phyloP scores from a whole-genome alignment of 2,797 vertebrate genomes.

The Pseudomugil gertrudae region DNA sequence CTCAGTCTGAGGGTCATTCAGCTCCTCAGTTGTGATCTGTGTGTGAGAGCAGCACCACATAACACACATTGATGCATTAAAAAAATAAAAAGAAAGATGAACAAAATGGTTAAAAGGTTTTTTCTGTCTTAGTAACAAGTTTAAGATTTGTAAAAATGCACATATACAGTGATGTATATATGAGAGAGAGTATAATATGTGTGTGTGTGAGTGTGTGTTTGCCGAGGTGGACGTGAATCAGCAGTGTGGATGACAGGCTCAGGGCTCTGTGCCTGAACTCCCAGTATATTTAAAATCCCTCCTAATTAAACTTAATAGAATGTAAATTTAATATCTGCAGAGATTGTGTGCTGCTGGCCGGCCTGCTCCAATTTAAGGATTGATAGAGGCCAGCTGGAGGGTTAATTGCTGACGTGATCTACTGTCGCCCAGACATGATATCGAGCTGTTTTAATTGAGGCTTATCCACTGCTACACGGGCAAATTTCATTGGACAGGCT shows the following conservation, averaged over 20 bases:
- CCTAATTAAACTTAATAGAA: constrained; percentile 89
- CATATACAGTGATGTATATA: constrained; percentile 16
- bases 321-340: constrained; percentile 87
- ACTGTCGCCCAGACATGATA: constrained; percentile 83
- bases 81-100: neutral
- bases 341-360: constrained; percentile 71
- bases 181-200: constrained; percentile 1
- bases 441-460: constrained; percentile 83
- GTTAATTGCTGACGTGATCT: constrained; percentile 88
- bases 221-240: constrained; percentile 74
- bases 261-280: constrained; percentile 77
- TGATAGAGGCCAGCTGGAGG: constrained; percentile 82
- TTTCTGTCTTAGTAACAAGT: neutral
- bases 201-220: constrained; percentile 19
- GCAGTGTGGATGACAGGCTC: constrained; percentile 69
- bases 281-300: constrained; percentile 87
- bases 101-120: neutral
- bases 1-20: neutral
- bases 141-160: constrained; percentile 5
- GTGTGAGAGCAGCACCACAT: neutral
- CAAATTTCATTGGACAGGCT: constrained; percentile 77
- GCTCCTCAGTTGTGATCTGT: neutral
- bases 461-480: constrained; percentile 77
- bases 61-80: neutral
- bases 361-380: constrained; percentile 79